Evolutionary conservation across 2,113 vertebrate genomes (phyloP).

Genomic region (Ophiodon elongatus): DNA sequence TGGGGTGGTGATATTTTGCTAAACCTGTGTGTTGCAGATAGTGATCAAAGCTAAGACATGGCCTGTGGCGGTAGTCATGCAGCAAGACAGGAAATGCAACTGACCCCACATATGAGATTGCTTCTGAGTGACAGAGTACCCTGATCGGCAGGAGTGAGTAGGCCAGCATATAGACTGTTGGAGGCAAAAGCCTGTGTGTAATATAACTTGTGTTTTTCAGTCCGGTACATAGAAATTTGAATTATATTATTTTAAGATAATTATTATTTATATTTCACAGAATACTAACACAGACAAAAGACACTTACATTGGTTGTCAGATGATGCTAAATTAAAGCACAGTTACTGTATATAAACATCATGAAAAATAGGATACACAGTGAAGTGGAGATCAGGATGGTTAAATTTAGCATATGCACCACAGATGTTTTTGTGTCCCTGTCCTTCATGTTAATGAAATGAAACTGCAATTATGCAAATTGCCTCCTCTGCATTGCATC

Average conservation of each 20-base stretch:
- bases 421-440: slow-evolving; percentile 37
- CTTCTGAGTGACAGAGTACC: background rate
- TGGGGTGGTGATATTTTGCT: slow-evolving; percentile 32
- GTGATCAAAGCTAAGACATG: slow-evolving; percentile 34
- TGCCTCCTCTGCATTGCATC: background rate
- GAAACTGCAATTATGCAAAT: slow-evolving; percentile 57
- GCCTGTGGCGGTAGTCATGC: slow-evolving; percentile 19
- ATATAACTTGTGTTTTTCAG: slow-evolving; percentile 7
- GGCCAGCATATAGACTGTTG: background rate
- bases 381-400: background rate
- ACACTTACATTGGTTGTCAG: background rate
- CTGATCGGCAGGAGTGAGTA: background rate
- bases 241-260: background rate
- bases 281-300: background rate
- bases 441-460: slow-evolving; percentile 32
- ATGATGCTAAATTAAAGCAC: background rate
- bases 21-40: slow-evolving; percentile 37
- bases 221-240: background rate
- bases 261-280: background rate
- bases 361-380: background rate
- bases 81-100: slow-evolving; percentile 25
- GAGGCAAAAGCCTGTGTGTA: background rate
- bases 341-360: background rate
- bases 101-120: slow-evolving; percentile 38
- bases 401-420: slow-evolving; percentile 13